Conservation (phyloP, 2,797 vertebrate species). For the Onychomys torridus region DNA sequence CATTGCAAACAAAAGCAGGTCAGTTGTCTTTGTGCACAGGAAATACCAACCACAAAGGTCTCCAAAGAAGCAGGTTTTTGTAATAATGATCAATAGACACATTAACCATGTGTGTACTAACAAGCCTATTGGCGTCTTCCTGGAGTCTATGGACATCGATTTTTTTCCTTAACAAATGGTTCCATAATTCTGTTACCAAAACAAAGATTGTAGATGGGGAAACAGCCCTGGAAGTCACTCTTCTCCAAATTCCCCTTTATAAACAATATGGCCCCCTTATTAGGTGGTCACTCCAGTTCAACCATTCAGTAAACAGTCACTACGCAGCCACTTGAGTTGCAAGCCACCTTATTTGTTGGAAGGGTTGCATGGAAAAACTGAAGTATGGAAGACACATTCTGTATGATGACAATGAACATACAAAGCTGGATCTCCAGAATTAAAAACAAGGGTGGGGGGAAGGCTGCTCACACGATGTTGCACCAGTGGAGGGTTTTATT, state of each 20-base stretch:
- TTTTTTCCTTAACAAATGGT: not conserved
- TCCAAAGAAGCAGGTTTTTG: not conserved
- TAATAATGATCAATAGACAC: not conserved
- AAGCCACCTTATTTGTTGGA: not conserved
- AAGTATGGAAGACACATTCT: not conserved
- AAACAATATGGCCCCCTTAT: not conserved
- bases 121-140: not conserved
- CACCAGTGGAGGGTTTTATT: not conserved
- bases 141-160: not conserved
- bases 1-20: not conserved
- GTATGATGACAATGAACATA: not conserved
- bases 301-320: not conserved
- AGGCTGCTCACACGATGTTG: not conserved
- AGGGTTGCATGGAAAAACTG: not conserved
- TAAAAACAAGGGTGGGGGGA: not conserved
- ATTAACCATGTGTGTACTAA: not conserved
- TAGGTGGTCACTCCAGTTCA: not conserved
- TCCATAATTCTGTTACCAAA: not conserved
- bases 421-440: not conserved
- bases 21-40: conserved; percentile 6
- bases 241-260: not conserved
- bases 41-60: conserved; percentile 37
- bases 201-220: not conserved
- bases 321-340: not conserved
- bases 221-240: not conserved